These are phyloP conservation scores for Patiria pectinifera DNA, from an alignment of 53 echinoderm and acorn worm species.

Conservation along the genomic window DNA sequence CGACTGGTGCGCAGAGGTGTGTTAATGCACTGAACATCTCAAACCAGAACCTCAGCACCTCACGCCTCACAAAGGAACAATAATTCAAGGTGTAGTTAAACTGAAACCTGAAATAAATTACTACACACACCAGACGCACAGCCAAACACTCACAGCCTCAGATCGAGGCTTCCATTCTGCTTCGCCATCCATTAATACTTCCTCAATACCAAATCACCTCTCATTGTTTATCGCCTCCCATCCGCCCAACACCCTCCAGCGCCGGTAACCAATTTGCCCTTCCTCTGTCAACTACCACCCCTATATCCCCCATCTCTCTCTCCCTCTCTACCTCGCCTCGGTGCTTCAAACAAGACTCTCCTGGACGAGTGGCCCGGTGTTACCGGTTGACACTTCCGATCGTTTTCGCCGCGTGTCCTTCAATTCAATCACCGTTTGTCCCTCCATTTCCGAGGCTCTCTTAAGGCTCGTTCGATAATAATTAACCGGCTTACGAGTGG, in stretches of 20 bases:
- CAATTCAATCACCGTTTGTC: conserved; percentile 36
- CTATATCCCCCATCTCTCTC: not conserved
- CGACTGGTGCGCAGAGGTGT: no score
- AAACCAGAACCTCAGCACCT: no score
- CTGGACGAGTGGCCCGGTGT: not conserved
- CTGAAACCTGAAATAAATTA: no score
- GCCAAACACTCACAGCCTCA: no score
- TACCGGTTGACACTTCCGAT: conserved; percentile 50
- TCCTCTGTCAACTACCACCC: not conserved
- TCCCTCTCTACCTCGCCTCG: not conserved
- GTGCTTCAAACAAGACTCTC: not conserved
- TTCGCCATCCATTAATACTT: not conserved
- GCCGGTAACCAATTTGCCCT: conserved; percentile 23
- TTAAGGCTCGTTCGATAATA: conserved; percentile 51
- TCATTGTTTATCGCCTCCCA: not conserved
- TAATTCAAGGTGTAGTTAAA: no score
- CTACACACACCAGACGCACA: no score
- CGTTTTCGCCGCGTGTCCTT: conserved; percentile 15
- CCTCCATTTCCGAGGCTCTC: conserved; percentile 43
- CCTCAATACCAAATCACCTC: not conserved
- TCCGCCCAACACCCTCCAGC: conserved; percentile 1
- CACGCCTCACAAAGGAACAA: no score
- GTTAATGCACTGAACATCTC: no score
- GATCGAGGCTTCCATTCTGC: not conserved
- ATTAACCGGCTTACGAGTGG: conserved; percentile 55